Percentiles rank a stretch among this genome's conserved stretches.
Evolutionary conservation across 2,113 vertebrate species (phyloP).

Genomic region (Gnathonemus echidnorhynchus): DNA sequence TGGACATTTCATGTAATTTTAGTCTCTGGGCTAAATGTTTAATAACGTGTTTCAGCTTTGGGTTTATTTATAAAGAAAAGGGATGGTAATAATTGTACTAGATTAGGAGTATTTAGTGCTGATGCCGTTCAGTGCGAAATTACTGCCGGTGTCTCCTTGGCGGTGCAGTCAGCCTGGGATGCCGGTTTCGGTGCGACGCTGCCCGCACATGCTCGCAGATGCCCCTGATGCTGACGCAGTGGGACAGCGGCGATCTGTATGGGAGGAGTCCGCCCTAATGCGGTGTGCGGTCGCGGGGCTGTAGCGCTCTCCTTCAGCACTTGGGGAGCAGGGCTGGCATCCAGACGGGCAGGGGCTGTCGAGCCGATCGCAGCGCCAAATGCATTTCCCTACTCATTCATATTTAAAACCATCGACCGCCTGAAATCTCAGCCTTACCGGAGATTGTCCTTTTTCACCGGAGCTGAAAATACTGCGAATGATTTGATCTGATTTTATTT

Average conservation of each 20-base stretch:
- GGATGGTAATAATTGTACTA: background rate
- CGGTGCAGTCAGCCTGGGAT: background rate
- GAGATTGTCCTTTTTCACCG: background rate
- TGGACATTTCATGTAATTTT: background rate
- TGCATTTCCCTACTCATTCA: background rate
- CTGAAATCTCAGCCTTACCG: background rate
- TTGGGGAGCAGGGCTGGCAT: conserved; percentile 16
- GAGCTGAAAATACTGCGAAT: background rate
- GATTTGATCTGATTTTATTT: background rate
- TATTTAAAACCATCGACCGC: conserved; percentile 1
- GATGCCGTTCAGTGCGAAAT: background rate
- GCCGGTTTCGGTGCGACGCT: conserved; percentile 12
- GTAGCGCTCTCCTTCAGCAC: conserved; percentile 30
- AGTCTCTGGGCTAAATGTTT: background rate
- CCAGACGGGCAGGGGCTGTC: background rate
- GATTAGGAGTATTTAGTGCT: background rate
- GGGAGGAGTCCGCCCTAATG: conserved; percentile 64
- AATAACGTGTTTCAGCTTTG: background rate
- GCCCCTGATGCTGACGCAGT: conserved; percentile 57
- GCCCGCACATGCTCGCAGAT: conserved; percentile 28
- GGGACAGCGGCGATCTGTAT: conserved; percentile 47
- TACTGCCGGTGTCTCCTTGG: background rate
- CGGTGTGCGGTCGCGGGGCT: conserved; percentile 47
- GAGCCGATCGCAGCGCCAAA: conserved; percentile 14
- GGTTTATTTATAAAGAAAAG: background rate